Percentiles rank a stretch among this genome's conserved stretches.
phyloP scores from a whole-genome alignment of 1,140 invertebrate species.

The Macrotrachela quadricornifera region DNA sequence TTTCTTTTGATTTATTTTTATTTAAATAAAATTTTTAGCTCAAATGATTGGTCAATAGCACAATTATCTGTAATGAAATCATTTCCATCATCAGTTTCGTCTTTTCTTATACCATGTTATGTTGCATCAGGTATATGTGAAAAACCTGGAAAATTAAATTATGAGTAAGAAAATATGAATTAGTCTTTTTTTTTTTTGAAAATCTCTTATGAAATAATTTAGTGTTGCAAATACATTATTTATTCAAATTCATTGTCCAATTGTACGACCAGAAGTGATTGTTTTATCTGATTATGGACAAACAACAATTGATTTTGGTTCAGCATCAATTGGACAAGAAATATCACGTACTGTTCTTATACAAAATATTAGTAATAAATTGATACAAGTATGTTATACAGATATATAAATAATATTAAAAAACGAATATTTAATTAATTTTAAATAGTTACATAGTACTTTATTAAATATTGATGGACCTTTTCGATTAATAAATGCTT shows the following conservation, averaged over 20 bases:
- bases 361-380: constrained; percentile 24
- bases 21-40: not conserved
- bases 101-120: not conserved
- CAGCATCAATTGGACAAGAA: constrained; percentile 25
- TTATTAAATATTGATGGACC: constrained; percentile 21
- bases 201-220: constrained; percentile 1
- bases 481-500: constrained; percentile 24
- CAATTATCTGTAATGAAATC: not conserved
- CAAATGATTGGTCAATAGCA: not conserved
- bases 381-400: constrained; percentile 11
- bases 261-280: constrained; percentile 21
- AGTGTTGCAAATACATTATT: constrained; percentile 26
- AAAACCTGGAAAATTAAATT: not conserved
- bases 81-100: not conserved
- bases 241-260: constrained; percentile 25
- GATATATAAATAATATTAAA: too few species aligned
- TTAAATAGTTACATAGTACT: constrained; percentile 16
- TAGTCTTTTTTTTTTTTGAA: not conserved
- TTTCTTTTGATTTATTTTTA: not conserved
- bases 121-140: constrained; percentile 18
- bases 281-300: constrained; percentile 25
- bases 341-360: constrained; percentile 22
- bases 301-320: constrained; percentile 21
- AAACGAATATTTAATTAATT: not conserved
- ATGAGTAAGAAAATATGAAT: not conserved